Conservation (phyloP, 2,797 vertebrate species). For the Sciurus vulgaris region DNA sequence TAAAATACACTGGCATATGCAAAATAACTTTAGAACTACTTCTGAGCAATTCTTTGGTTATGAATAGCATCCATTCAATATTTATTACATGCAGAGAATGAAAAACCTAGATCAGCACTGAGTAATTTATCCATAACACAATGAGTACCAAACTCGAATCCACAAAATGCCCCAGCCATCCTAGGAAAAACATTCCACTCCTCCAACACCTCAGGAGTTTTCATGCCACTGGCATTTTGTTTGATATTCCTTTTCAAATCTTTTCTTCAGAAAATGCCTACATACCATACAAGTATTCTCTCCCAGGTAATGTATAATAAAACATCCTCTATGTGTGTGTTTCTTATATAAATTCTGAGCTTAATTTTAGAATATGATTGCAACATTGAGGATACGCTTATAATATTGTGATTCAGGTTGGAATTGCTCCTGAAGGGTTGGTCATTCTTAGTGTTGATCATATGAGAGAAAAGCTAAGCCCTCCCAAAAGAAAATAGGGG, state of each 20-base stretch:
- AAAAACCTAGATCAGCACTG: not conserved
- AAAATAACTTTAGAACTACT: constrained; percentile 4
- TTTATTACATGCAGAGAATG: not conserved
- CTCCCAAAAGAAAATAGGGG: not conserved
- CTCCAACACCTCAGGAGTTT: not conserved
- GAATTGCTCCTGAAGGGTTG: not conserved
- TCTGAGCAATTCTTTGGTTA: not conserved
- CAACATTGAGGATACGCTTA: not conserved
- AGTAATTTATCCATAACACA: not conserved
- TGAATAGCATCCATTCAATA: not conserved
- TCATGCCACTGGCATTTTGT: not conserved
- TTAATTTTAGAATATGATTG: not conserved
- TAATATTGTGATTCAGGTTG: not conserved
- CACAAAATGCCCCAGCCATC: not conserved
- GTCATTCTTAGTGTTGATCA: not conserved
- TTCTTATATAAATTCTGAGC: not conserved
- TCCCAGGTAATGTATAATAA: not conserved
- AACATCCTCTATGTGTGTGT: not conserved
- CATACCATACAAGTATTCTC: not conserved
- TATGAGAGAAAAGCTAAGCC: not conserved
- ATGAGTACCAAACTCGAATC: not conserved
- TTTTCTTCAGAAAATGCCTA: not conserved
- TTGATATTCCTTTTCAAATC: not conserved
- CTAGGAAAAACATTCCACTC: not conserved
- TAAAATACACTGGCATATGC: not conserved